Evolutionary conservation across 2,888 invertebrate genomes (phyloP), one percentile per base, ranked within the genome.

Genomic region (Pecten maximus): DNA sequence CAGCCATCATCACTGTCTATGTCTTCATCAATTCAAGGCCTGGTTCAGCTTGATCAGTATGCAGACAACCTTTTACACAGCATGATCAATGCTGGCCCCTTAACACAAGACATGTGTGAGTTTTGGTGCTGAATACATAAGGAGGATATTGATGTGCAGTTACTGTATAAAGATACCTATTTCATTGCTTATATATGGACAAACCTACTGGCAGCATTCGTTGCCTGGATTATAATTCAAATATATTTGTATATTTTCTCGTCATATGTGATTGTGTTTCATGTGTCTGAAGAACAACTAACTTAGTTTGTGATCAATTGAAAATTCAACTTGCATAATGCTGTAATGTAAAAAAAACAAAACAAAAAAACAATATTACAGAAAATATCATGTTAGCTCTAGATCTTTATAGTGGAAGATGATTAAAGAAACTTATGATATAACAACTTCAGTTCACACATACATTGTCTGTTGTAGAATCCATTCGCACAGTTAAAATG

Each of bases 1-100:
- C 91, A 19, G 91, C 91, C 12, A 88, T 96, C 15, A 91, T 96
- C 87, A 92, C 94, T 8, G 91, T 90, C 15, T 95, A 93, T 89
- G 93, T 96, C 86, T 95, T 94, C 88, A 87, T 94, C 15, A 93
- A 94, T 50, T 93, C 94, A 44, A 92, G 95, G 88, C 94, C 95
- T 16, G 92, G 87, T 23, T 39, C 39, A 23, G 16, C 40, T 28
- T 48, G 50, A 88, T 28, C 48, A 88, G 35, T 28, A 40, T 28
- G 35, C 28, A 28, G 50, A 15, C 8, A 48, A 23, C 87, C 39
- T 19, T 40, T 10, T 88, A 88, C 40, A 88, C 40, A 44, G 19
- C 23, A 23, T 48, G 40, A 88, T 88, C 28, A 44, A 35, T n/a
- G 40, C 28, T 40, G n/a, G 19, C 2, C 35, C 15, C 10, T 48